Evolutionary conservation across 2,797 vertebrate species (phyloP), one percentile per base, ranked within the genome.

Genomic region (Gallinago solitaria): DNA sequence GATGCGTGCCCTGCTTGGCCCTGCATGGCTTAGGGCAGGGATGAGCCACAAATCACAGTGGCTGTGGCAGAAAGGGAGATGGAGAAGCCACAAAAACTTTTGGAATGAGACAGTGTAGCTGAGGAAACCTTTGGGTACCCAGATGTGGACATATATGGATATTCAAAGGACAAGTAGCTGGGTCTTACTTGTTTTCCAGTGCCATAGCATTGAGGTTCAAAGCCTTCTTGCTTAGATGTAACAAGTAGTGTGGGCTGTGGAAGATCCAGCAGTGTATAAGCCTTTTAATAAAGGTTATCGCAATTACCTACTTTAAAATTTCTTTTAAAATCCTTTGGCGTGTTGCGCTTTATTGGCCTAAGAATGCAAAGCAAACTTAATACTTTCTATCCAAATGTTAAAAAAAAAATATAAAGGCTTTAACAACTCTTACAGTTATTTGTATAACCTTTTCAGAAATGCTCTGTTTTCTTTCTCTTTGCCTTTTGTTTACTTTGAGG

Each of bases 401-500:
- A 60, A 54, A 47, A 48, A 35, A 32, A 57, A 47, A 57, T 61
- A 8, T 24, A 48, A 73, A 56, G 3, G 2, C 9, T 73, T 50
- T 80, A 87, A 45, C 39, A 50, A 28, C 68, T 84, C 67, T 79
- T 69, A 54, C 16, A 59, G 51, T 45, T 96, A 87, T 96, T 96
- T 96, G 37, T 77, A 80, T 89, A 95, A 96, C 81, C 86, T 96
- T 96, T 96, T 60, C 56, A 84, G 28, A 93, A 95, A 78, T 20
- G 9, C 39, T 83, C 32, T 76, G 25, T 69, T 93, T 90, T 83
- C 27, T 61, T 91, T 89, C 47, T 73, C 45, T 60, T 91, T 93
- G 54, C 19, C 21, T 80, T 87, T 84, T 76, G 41, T 92, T 93
- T 93, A 74, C 86, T 94, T 92, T 45, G 28, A 90, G 51, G 68